phyloP scores from a whole-genome alignment of 2,888 invertebrate genomes.

The Schrankia costaestrigalis region DNA sequence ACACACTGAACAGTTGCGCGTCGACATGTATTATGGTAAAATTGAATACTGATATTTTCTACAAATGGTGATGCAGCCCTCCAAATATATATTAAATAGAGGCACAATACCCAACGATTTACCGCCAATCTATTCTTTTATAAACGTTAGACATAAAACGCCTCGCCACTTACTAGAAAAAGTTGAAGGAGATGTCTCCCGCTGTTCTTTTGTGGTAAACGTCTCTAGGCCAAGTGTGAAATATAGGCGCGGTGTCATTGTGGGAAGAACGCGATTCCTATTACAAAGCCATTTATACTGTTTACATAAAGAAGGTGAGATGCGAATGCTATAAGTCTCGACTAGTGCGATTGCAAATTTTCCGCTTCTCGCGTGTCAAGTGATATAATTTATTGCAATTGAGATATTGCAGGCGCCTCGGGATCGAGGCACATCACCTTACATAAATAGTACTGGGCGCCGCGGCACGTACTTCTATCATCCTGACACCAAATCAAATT shows the following conservation, averaged over 20 bases:
- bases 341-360: conserved; percentile 69
- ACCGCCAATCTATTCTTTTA: conserved; percentile 79
- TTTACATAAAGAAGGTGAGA: conserved; percentile 67
- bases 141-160: conserved; percentile 66
- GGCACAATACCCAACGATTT: conserved; percentile 74
- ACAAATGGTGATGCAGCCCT: conserved; percentile 60
- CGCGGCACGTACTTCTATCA: conserved; percentile 55
- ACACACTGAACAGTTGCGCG: conserved; percentile 66
- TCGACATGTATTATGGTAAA: conserved; percentile 62
- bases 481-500: conserved; percentile 62
- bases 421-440: conserved; percentile 57
- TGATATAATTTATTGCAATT: conserved; percentile 73
- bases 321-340: conserved; percentile 46
- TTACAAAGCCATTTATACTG: conserved; percentile 73
- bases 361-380: conserved; percentile 72
- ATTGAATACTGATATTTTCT: conserved; percentile 64
- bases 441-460: conserved; percentile 61
- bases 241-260: conserved; percentile 67
- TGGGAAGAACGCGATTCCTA: conserved; percentile 63
- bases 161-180: conserved; percentile 76
- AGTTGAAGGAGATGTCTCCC: conserved; percentile 72
- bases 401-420: conserved; percentile 67
- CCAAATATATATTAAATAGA: conserved; percentile 69
- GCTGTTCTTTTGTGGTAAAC: conserved; percentile 69
- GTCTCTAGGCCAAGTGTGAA: conserved; percentile 63